Percentiles rank a stretch among this genome's conserved stretches.
Conservation (phyloP, 2,888 invertebrate species). For the Chamaedrilus cognettii region DNA sequence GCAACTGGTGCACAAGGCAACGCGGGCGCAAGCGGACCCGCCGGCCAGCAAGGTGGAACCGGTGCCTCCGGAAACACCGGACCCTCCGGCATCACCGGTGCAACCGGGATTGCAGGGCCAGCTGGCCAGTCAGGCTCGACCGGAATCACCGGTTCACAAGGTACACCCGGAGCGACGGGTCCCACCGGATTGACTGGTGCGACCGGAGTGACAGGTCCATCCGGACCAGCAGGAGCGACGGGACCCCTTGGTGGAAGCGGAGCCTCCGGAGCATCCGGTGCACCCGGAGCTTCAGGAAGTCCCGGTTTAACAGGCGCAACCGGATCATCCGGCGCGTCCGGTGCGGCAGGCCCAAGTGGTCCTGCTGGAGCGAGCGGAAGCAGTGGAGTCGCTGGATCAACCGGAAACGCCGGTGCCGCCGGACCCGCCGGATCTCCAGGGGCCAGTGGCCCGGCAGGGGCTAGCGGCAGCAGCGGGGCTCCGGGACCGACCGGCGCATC, state of each 20-base stretch:
- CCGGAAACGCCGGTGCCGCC: background rate
- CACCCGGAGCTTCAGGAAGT: conserved; percentile 2
- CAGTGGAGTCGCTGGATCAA: background rate
- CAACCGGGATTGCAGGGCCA: conserved; percentile 21
- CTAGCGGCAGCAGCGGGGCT: conserved; percentile 8
- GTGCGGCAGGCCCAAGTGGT: conserved; percentile 6
- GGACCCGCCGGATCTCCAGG: conserved; percentile 28
- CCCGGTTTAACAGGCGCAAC: background rate
- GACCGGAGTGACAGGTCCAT: conserved; percentile 19
- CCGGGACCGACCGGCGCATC: conserved; percentile 16
- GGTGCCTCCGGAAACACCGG: conserved; percentile 19
- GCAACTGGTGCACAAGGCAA: conserved; percentile 29
- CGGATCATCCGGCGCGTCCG: conserved; percentile 3
- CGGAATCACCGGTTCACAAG: conserved; percentile 14
- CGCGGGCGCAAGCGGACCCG: conserved; percentile 30
- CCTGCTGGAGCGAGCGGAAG: background rate
- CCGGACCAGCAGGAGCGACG: background rate
- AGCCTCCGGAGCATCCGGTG: background rate
- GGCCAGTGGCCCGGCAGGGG: conserved; percentile 15
- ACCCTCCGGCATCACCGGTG: conserved; percentile 1
- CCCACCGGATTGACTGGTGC: conserved; percentile 15
- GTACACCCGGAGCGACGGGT: conserved; percentile 16
- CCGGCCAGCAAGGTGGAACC: conserved; percentile 27
- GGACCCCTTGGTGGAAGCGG: background rate
- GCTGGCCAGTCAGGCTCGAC: conserved; percentile 21